Evolutionary conservation across 1,140 invertebrate genomes (phyloP), one percentile per base, ranked within the genome.

Genomic region (Heliothis subflexa): DNA sequence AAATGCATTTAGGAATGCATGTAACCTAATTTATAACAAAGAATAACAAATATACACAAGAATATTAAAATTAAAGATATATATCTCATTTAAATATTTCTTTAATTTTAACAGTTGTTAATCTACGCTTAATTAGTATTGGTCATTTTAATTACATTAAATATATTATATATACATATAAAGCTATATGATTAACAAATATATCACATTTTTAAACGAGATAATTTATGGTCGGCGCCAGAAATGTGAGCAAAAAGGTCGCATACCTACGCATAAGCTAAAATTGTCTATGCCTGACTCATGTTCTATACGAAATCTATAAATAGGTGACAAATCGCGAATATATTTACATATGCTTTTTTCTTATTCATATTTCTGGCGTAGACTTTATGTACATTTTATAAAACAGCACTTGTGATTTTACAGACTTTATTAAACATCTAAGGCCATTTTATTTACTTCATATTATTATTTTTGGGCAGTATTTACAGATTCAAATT

Each of bases 141-240:
- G 71, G 71, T 74, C 71, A 61, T 57, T 74, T 74, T 55, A 12
- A 73, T 49, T 25, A 74, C 18, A 74, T 11, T 71, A n/a, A 5
- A 50, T 49, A 61, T 45, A 72, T 47, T 61, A 47, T 49, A 61
- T 40, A 47, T 49, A 55, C 21, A 54, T 54, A 70, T n/a, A 68
- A 68, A 72, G 54, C 33, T 61, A 61, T 50, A 71, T 25, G 14
- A 55, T 71, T 54, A 52, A n/a, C 49, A 55, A 54, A 71, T 71
- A 71, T 71, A 55, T 71, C 52, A 71, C 54, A 74, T 57, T 59
- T 49, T 55, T 74, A 59, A 74, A 72, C 21, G 52, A 72, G 52
- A 61, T 47, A 71, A 71, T 40, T 40, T 40, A 40, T 40, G 33
- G 33, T 40, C 33, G 33, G 33, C 33, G 33, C 33, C 33, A 40